Percentiles rank a stretch among this genome's conserved stretches.
Conservation (phyloP, 2,888 invertebrate species). For the Lithophane socia region DNA sequence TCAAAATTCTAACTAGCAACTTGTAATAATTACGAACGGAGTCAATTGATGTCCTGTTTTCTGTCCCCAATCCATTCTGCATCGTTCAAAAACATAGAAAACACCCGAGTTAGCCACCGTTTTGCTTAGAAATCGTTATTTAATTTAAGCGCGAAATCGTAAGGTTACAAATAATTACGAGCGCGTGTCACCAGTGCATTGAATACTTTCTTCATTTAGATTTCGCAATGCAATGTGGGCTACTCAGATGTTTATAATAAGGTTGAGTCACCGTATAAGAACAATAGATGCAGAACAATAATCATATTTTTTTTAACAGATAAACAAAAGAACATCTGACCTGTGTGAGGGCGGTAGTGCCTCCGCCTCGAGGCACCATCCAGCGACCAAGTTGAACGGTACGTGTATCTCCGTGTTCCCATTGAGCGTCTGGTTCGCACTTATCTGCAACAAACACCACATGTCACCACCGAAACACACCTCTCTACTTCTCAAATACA, state of each 20-base stretch:
- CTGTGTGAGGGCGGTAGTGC: constrained; percentile 93
- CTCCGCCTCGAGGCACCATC: constrained; percentile 98
- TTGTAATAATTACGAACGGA: constrained; percentile 37
- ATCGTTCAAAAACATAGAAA: neutral
- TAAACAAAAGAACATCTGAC: constrained; percentile 66
- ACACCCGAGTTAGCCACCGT: constrained; percentile 2
- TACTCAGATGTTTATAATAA: constrained; percentile 23
- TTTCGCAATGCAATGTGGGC: constrained; percentile 36
- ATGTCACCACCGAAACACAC: constrained; percentile 33
- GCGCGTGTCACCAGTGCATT: constrained; percentile 25
- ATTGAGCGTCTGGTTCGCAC: constrained; percentile 88
- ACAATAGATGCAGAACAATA: constrained; percentile 52
- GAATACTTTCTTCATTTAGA: constrained; percentile 18
- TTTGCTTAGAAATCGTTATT: neutral
- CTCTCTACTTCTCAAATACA: constrained; percentile 29
- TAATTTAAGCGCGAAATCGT: neutral
- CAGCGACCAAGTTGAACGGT: constrained; percentile 96
- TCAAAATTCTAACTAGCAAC: neutral
- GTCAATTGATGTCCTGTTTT: constrained; percentile 19
- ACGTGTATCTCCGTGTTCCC: constrained; percentile 89
- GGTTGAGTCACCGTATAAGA: constrained; percentile 34
- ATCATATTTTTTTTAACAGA: neutral
- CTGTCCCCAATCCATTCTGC: constrained; percentile 18
- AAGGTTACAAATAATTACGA: neutral
- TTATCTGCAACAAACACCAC: constrained; percentile 81